Conservation (phyloP, 23 tunicate genomes). For the Botrylloides violaceus region DNA sequence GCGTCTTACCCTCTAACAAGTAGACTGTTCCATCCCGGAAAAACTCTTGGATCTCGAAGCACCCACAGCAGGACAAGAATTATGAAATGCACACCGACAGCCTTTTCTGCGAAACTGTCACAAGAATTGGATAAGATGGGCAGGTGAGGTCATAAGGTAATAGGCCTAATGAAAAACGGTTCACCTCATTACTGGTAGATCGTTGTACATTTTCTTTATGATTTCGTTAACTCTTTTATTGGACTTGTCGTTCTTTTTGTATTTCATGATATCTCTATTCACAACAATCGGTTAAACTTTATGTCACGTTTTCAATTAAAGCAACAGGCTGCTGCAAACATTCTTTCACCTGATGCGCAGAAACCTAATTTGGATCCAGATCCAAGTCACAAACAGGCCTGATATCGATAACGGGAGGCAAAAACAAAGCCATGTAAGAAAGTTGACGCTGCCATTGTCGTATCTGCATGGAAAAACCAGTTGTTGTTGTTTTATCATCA, state of each 20-base stretch:
- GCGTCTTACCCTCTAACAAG: conserved; percentile 30
- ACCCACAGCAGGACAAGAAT: conserved; percentile 60
- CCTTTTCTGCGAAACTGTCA: conserved; percentile 56
- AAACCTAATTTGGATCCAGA: neutral
- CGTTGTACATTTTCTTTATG: neutral
- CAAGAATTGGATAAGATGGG: neutral
- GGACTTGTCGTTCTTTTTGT: neutral
- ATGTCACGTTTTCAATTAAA: too few species aligned
- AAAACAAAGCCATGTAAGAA: neutral
- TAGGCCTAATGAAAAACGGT: neutral
- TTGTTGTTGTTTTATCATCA: too few species aligned
- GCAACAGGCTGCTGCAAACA: too few species aligned
- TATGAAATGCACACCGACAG: conserved; percentile 58
- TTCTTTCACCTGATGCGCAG: neutral
- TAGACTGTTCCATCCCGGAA: conserved; percentile 49
- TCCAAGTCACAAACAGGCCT: neutral
- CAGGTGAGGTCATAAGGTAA: neutral
- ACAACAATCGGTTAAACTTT: too few species aligned
- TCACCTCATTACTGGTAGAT: neutral
- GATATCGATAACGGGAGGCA: neutral
- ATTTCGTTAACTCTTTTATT: neutral
- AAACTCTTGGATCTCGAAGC: conserved; percentile 57
- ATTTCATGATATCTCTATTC: neutral
- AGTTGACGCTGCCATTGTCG: neutral
- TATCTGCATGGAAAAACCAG: too few species aligned